Conservation (phyloP, 53 echinoderm and acorn worm species). For the Zoroaster sp. region DNA sequence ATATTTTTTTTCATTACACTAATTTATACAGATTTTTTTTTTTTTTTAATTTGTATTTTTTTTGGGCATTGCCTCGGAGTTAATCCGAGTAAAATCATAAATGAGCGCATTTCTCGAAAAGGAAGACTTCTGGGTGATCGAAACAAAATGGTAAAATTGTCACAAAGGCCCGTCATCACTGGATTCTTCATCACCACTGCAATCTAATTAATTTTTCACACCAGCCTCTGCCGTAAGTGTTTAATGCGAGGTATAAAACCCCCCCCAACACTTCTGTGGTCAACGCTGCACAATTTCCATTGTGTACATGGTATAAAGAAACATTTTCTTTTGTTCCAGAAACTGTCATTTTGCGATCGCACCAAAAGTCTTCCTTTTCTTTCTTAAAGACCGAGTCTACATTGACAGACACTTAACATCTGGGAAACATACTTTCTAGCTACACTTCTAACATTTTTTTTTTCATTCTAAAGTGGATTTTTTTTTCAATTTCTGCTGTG, state of each 20-base stretch:
- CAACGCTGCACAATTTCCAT: too few relatives aligned
- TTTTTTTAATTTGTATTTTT: background rate
- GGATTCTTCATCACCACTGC: background rate
- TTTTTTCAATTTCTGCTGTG: background rate
- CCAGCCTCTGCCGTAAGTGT: background rate
- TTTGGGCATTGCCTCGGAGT: background rate
- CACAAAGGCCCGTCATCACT: background rate
- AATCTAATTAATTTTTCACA: background rate
- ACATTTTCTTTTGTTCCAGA: background rate
- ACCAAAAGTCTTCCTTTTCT: background rate
- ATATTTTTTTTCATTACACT: slow-evolving; percentile 48
- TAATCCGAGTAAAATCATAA: background rate
- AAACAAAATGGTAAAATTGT: background rate
- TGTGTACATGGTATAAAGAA: too few relatives aligned
- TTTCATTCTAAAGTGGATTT: background rate
- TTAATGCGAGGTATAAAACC: background rate
- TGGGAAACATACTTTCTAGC: background rate
- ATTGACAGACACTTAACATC: background rate
- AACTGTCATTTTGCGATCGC: background rate
- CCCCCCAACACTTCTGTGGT: too few relatives aligned
- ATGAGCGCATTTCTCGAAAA: background rate
- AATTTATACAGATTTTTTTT: slow-evolving; percentile 12
- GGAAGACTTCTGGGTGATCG: background rate
- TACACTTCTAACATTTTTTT: background rate
- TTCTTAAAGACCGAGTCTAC: background rate